Evolutionary conservation across 2,888 invertebrate genomes (phyloP).

Genomic region (Leucophenga montana): DNA sequence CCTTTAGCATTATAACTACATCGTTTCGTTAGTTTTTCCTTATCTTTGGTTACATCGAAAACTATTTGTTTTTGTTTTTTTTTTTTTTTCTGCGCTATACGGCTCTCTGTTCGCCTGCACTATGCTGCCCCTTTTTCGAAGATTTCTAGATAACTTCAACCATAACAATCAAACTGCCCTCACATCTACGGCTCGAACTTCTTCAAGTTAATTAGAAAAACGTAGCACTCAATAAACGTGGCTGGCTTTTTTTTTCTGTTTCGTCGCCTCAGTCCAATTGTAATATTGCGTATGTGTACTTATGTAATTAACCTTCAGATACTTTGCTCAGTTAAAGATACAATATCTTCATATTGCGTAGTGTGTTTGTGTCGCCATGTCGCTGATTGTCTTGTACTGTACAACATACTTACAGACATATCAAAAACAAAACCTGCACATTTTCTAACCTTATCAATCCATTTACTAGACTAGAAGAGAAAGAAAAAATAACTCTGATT

Average conservation of each 20-base stretch:
- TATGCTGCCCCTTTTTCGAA: neutral
- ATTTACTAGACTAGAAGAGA: too few relatives aligned
- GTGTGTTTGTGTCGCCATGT: constrained; percentile 2
- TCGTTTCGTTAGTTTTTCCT: neutral
- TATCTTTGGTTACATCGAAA: constrained; percentile 23
- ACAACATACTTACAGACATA: too few relatives aligned
- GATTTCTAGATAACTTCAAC: too few relatives aligned
- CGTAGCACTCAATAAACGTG: constrained; percentile 5
- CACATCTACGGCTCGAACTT: too few relatives aligned
- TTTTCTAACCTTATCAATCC: neutral
- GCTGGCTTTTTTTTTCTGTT: neutral
- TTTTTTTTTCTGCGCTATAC: neutral
- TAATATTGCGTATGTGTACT: neutral
- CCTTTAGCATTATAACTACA: neutral
- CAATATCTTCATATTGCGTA: neutral
- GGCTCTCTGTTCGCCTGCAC: neutral
- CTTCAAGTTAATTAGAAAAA: constrained; percentile 17
- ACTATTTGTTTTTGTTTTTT: constrained; percentile 6
- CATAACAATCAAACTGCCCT: too few relatives aligned
- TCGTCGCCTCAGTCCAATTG: too few relatives aligned
- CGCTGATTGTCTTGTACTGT: constrained; percentile 4
- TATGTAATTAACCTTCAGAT: constrained; percentile 17
- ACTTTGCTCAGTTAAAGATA: neutral
- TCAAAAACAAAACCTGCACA: too few relatives aligned
- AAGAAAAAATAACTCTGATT: too few relatives aligned